Base-by-base conservation (phyloP, 2,797 vertebrate species). In the Gymnoscopelus braueri region DNA sequence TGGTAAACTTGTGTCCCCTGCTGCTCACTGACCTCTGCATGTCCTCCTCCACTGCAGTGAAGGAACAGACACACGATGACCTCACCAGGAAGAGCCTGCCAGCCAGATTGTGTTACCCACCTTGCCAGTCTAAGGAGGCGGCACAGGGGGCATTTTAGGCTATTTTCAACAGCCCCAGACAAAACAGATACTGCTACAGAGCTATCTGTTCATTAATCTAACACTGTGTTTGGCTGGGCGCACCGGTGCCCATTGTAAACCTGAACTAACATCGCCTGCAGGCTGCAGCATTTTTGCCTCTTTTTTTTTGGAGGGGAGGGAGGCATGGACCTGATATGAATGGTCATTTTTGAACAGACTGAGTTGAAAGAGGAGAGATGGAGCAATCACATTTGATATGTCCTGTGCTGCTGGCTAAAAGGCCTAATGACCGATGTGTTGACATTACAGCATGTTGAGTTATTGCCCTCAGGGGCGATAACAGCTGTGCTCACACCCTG, bases 151-250 rank as follows among this genome's bases (percentile, higher is more conserved):
- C 78, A 67, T 84, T 84, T 69, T 67, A 67, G 78, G 71, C 75
- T 86, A 82, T 88, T 89, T 88, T 84, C 55, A 85, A 69, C 82
- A 48, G 51, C 52, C 47, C 12, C 79, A 84, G 79, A 77, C 78
- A 79, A 51, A 74, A 69, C 32, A 7, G 75, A 87, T 75, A 69
- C 57, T 29, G 54, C 65, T 9, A 44, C 60, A 61, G 26, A 6
- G 47, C 57, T 77, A 44, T 78, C 49, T 64, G 54, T 57, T 78
- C 57, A 75, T 74, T 70, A 67, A 72, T 77, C 67, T 50, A 69
- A 64, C 53, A 39, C 64, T 26, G 32, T 7, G 53, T 10, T 35
- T 52, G 71, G 68, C 64, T 67, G 10, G 44, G 62, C 62, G 66
- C 4, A 5, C 53, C 55, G 58, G 53, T 69, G 47, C 57, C 15